phyloP scores from a whole-genome alignment of 2,888 invertebrate species.

The Dysmachus trigonus region DNA sequence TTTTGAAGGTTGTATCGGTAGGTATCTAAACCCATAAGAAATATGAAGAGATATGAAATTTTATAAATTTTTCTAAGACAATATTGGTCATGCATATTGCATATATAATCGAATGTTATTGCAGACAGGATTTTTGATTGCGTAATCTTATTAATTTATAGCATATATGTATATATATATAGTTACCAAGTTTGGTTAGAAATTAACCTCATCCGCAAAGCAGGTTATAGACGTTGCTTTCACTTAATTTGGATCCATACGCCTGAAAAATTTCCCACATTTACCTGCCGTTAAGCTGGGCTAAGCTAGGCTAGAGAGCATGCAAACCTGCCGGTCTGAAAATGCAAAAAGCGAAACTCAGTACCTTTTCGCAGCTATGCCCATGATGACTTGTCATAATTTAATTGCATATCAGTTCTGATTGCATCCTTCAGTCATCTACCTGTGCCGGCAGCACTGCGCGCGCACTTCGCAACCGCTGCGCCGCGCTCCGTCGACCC shows the following conservation, averaged over 20 bases:
- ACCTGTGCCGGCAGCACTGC: neutral
- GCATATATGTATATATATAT: neutral
- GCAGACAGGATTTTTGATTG: too few species aligned
- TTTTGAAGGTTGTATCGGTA: too few species aligned
- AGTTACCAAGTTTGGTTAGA: neutral
- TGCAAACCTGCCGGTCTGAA: neutral
- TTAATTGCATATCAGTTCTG: slow-evolving; percentile 14
- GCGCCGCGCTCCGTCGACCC: neutral
- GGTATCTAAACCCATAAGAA: too few species aligned
- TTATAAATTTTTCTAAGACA: too few species aligned
- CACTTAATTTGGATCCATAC: neutral
- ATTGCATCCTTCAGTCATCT: slow-evolving; percentile 9
- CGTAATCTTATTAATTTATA: neutral
- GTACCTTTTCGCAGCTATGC: neutral
- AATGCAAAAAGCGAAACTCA: neutral
- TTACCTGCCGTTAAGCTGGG: neutral
- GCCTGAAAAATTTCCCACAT: neutral
- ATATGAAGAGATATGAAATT: too few species aligned
- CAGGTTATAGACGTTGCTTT: neutral
- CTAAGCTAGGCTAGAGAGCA: neutral
- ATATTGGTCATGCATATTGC: too few species aligned
- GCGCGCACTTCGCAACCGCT: neutral
- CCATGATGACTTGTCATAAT: neutral
- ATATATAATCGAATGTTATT: too few species aligned
- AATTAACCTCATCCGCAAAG: neutral